Evolutionary conservation across 2,113 vertebrate genomes (phyloP), one percentile per base, ranked within the genome.

Genomic region (Phaethornis superciliosus): DNA sequence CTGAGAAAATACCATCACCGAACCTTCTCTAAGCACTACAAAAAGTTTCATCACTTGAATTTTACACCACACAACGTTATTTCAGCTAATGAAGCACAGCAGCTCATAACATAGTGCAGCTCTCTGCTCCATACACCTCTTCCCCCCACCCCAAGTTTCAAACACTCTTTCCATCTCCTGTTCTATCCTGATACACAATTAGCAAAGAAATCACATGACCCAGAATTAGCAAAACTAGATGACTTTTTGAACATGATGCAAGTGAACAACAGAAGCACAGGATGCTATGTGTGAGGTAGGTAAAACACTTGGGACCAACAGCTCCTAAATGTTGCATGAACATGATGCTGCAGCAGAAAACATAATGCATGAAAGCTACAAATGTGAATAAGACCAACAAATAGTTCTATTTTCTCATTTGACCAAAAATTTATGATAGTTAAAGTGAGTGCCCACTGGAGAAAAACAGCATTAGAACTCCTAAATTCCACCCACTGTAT

Each of bases 11-110:
- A 70, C 9, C 70, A 40, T 18, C 64, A 46, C 5, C 1, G 24
- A 81, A 62, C 20, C 40, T 68, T 76, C 71, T 80, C 51, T 35
- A 84, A 64, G 42, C 14, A 63, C 52, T 5, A 65, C 7, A 77
- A 32, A 18, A 88, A 89, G 56, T 71, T 86, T 58, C 78, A 64
- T 81, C 47, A 27, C 67, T 78, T 15, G 27, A 85, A 23, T 76
- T 60, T 44, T 56, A 56, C 5, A n/a, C 30, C 30, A 40, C 27
- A 32, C 22, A 17, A 92, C 81, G 62, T 64, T 79, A 79, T 62
- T 92, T 82, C 88, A 72, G 56, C 21, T 83, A 90, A 95, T 64
- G 54, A 90, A 96, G 64, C 85, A 83, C 35, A 82, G 44, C 40
- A 55, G 68, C 85, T 81, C 60, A 21, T 35, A 84, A 62, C n/a